Evolutionary conservation across 2,888 invertebrate genomes (phyloP).

Genomic region (Phyllotreta striolata): DNA sequence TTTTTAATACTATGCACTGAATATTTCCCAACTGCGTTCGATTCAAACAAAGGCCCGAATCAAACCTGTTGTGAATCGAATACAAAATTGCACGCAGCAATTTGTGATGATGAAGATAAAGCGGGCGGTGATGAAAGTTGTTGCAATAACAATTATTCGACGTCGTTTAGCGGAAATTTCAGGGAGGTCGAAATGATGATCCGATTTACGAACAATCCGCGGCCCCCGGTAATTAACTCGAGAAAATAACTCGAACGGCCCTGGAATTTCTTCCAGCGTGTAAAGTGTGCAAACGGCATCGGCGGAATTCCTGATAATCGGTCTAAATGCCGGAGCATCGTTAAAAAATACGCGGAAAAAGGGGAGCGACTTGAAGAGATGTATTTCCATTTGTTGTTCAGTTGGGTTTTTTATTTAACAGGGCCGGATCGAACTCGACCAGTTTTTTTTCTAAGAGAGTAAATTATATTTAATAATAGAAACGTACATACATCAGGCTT

Average conservation of each 20-base stretch:
- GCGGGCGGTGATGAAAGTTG: too few species aligned
- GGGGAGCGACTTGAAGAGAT: background rate
- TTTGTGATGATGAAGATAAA: too few species aligned
- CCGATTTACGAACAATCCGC: background rate
- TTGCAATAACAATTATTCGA: too few species aligned
- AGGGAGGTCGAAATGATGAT: slow-evolving; percentile 3
- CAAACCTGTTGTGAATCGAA: too few species aligned
- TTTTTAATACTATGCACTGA: too few species aligned
- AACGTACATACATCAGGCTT: background rate
- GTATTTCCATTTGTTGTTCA: slow-evolving; percentile 12
- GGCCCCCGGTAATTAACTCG: background rate
- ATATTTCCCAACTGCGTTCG: too few species aligned
- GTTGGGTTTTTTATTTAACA: slow-evolving; percentile 7
- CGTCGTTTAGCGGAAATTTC: background rate
- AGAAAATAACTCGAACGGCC: background rate
- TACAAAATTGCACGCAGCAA: too few species aligned
- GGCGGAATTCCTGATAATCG: slow-evolving; percentile 13
- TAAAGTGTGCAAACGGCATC: slow-evolving; percentile 22
- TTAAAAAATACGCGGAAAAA: slow-evolving; percentile 15
- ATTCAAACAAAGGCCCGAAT: too few species aligned
- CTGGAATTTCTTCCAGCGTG: slow-evolving; percentile 13
- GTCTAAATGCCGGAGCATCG: slow-evolving; percentile 12
- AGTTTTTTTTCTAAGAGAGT: too few species aligned
- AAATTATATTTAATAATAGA: slow-evolving; percentile 1
- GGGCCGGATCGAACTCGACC: background rate